Evolutionary conservation across 2,113 vertebrate species (phyloP), one percentile per base, ranked within the genome.

Genomic region (Coturnix japonica): DNA sequence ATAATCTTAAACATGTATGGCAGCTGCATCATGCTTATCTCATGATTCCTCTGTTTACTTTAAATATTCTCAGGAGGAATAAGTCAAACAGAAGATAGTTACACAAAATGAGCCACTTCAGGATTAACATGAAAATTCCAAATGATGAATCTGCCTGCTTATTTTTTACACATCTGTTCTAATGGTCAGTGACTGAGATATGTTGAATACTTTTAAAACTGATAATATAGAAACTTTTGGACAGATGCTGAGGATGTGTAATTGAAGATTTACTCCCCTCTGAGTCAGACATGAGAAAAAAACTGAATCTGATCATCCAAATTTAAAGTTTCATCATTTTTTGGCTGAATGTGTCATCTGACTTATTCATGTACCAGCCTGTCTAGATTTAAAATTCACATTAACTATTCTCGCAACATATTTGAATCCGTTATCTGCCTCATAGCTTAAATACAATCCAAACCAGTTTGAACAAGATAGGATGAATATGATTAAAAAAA

Each of bases 221-320:
- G 22, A 28, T 4, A 65, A 44, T 14, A 4, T 65, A 59, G 11
- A 71, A 75, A 30, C 13, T 59, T 83, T 37, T 33, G 51, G 15
- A 54, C 7, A 51, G 30, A 69, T 53, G 37, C 2, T 70, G 33
- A 65, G 7, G 14, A 54, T 0, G 0, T 33, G 6, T 22, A 64
- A 35, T 53, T 70, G 53, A 65, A 44, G 19, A 47, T 37, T 47
- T 47, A 65, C 26, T 59, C 25, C 13, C 5, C 7, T 16, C 11
- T 69, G 26, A 74, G n/a, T 70, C 30, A 66, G 10, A 59, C 10
- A 37, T 87, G 54, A 49, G 31, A 47, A 6, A 71, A 79, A 86
- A 80, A 19, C 4, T 22, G 19, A 56, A 75, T 54, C 33, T 37
- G 20, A 59, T 69, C 22, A 65, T 74, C 8, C 2, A n/a, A 44